Conservation (phyloP, 2,888 invertebrate genomes). For the Tineola bisselliella region DNA sequence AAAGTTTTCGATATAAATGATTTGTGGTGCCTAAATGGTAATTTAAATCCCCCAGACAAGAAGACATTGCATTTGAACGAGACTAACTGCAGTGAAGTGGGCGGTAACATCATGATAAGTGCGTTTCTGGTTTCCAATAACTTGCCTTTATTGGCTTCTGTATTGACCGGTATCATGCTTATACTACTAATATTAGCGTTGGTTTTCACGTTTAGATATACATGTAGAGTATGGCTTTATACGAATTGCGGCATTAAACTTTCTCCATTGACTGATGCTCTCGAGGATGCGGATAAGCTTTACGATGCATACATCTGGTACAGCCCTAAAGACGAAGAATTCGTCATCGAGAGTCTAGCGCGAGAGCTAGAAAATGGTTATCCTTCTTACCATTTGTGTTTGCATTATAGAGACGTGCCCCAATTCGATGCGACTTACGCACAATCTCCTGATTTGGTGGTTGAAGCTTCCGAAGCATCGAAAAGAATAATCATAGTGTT, state of each 20-base stretch:
- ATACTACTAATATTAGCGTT: conserved; percentile 80
- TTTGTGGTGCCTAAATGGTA: conserved; percentile 80
- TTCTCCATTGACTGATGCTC: conserved; percentile 74
- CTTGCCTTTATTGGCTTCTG: conserved; percentile 82
- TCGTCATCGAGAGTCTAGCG: conserved; percentile 85
- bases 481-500: conserved; percentile 87
- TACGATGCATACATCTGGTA: conserved; percentile 95
- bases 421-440: conserved; percentile 76
- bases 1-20: conserved; percentile 79
- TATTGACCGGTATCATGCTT: conserved; percentile 79
- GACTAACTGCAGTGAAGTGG: conserved; percentile 85
- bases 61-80: conserved; percentile 84
- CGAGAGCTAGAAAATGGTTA: conserved; percentile 85
- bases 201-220: conserved; percentile 86
- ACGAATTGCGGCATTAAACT: conserved; percentile 87
- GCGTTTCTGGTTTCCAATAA: conserved; percentile 84
- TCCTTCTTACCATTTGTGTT: conserved; percentile 83
- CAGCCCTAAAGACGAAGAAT: conserved; percentile 91
- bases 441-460: conserved; percentile 77
- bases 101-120: conserved; percentile 81
- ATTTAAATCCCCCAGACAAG: conserved; percentile 72
- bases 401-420: conserved; percentile 88
- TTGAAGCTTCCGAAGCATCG: conserved; percentile 89
- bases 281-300: conserved; percentile 85
- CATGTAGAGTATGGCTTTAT: conserved; percentile 88